These are phyloP conservation scores for Catocala nupta DNA, from an alignment of 2,888 invertebrate genomes.

Conservation along the genomic window DNA sequence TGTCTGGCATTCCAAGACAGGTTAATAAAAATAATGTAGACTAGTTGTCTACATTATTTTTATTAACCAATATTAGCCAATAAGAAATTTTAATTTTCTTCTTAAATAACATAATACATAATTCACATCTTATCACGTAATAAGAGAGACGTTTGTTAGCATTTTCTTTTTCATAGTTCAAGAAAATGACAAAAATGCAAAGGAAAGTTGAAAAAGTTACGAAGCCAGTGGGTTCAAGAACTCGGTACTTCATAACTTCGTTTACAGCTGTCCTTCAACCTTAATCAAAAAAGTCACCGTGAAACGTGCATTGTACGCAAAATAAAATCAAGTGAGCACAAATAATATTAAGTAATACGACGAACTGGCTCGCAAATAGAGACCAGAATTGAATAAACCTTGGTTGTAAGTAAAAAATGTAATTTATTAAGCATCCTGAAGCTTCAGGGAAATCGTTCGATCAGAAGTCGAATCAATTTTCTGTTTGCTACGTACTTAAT, in stretches of 20 bases:
- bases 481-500: conserved; percentile 23
- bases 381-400: conserved; percentile 6
- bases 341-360: conserved; percentile 7
- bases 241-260: conserved; percentile 2
- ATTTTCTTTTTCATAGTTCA: too few species aligned
- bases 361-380: conserved; percentile 5
- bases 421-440: conserved; percentile 40
- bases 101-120: too few species aligned
- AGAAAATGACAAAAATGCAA: not conserved
- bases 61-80: too few species aligned
- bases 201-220: not conserved
- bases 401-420: conserved; percentile 21
- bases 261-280: conserved; percentile 1
- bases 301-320: not conserved
- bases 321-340: conserved; percentile 1
- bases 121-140: too few species aligned
- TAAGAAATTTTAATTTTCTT: too few species aligned
- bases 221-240: too few species aligned
- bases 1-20: too few species aligned
- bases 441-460: conserved; percentile 48
- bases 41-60: too few species aligned
- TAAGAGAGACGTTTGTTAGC: too few species aligned
- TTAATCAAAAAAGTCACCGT: conserved; percentile 2
- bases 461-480: conserved; percentile 45
- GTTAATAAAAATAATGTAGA: too few species aligned